These are phyloP conservation scores for human (Homo sapiens) DNA, from an alignment of 2,113 vertebrate species.

Conservation along the genomic window GRCh38 chr9:120827501-120828000, in stretches of 20 bases:
- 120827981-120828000: not conserved
- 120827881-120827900: not conserved
- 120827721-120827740: constrained; percentile 26
- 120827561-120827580: not conserved
- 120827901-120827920: not conserved
- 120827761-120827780: not conserved
- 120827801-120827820: not conserved
- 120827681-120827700: not conserved
- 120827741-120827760: not conserved
- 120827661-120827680: not conserved
- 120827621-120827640: not conserved
- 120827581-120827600: not conserved
- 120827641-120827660: constrained; percentile 32
- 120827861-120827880: not conserved
- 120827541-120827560: not conserved
- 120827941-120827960: not conserved
- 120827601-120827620: not conserved
- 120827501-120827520: not conserved
- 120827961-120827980: not conserved
- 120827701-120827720: not conserved
- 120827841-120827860: not conserved
- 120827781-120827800: not conserved
- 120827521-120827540: not conserved
- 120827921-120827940: not conserved
- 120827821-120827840: not conserved